phyloP scores from a whole-genome alignment of 2,888 invertebrate genomes.

The Melolontha melolontha region DNA sequence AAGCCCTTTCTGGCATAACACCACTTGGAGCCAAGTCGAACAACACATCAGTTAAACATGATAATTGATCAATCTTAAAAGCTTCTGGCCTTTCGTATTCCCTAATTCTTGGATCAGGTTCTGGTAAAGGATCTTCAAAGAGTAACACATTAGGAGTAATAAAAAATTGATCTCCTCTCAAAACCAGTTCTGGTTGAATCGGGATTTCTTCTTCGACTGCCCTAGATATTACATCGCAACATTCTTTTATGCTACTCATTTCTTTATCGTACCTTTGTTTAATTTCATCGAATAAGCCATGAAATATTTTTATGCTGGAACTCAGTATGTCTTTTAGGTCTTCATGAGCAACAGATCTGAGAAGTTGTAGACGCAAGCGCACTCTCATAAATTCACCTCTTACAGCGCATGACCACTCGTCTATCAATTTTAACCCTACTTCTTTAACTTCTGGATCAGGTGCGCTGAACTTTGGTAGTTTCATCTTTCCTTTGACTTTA shows the following conservation, averaged over 20 bases:
- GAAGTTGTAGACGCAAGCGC: conserved; percentile 66
- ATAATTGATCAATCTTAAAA: conserved; percentile 59
- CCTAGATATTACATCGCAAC: conserved; percentile 55
- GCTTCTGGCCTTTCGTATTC: conserved; percentile 45
- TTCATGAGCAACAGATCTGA: conserved; percentile 65
- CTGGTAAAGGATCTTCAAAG: conserved; percentile 54
- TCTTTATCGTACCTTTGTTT: conserved; percentile 62
- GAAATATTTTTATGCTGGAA: conserved; percentile 67
- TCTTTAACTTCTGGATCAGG: conserved; percentile 53
- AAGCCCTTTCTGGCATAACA: conserved; percentile 60
- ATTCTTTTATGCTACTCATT: conserved; percentile 61
- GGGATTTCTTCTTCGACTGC: conserved; percentile 65
- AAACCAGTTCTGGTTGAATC: conserved; percentile 64
- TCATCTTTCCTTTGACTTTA: conserved; percentile 26
- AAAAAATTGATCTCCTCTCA: conserved; percentile 63
- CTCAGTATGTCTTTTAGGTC: conserved; percentile 66
- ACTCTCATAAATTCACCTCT: conserved; percentile 70
- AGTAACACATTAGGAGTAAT: conserved; percentile 60
- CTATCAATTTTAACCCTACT: conserved; percentile 64
- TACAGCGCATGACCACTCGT: conserved; percentile 72
- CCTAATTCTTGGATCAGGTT: conserved; percentile 50
- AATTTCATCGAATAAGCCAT: conserved; percentile 67
- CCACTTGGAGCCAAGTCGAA: conserved; percentile 62
- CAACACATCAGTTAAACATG: conserved; percentile 58
- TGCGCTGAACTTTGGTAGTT: conserved; percentile 46